Conservation (phyloP, 2,113 vertebrate species). For the Tympanuchus pallidicinctus region DNA sequence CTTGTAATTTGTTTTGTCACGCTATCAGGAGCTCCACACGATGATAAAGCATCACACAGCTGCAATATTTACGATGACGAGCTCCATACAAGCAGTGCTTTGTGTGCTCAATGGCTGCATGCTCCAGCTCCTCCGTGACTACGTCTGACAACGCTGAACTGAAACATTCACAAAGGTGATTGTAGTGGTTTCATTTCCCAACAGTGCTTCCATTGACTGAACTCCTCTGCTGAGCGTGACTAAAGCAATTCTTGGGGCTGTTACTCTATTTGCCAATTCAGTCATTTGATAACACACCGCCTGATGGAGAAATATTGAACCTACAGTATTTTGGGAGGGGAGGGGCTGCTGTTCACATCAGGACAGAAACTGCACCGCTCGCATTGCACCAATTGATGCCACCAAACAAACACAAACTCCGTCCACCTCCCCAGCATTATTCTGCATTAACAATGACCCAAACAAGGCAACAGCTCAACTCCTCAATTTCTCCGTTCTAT, state of each 20-base stretch:
- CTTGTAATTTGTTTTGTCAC: slow-evolving; percentile 15
- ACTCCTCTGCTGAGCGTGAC: neutral
- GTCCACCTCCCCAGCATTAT: accelerated
- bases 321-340: neutral
- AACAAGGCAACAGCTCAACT: neutral
- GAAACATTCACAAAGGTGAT: slow-evolving; percentile 33
- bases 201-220: slow-evolving; percentile 3
- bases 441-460: neutral
- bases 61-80: neutral
- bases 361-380: neutral
- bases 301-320: neutral
- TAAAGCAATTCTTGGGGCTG: neutral
- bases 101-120: neutral
- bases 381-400: neutral
- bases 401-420: neutral
- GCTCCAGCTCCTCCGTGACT: slow-evolving; percentile 22
- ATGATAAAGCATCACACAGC: neutral
- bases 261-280: neutral
- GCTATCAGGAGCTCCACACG: neutral
- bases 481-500: neutral
- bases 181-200: neutral
- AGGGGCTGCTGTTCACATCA: neutral
- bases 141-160: neutral
- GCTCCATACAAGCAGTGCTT: accelerated
- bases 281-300: neutral